Percentiles rank a stretch among this genome's conserved stretches.
These are phyloP conservation scores for Diadema setosum DNA, from an alignment of 35 echinoderm and acorn worm genomes.

Conservation along the genomic window DNA sequence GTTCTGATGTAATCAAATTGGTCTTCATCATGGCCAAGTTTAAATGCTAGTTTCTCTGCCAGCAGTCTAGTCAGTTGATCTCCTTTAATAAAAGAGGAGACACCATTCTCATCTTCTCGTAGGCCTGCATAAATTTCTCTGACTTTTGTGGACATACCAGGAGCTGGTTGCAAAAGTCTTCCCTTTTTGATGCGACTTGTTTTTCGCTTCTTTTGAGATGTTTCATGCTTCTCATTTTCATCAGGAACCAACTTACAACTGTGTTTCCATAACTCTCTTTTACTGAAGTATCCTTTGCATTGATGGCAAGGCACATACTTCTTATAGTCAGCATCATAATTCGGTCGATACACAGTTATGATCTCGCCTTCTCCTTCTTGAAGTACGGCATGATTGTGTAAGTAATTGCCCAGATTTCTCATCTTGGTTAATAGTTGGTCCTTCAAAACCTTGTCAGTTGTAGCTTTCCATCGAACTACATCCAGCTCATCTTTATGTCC, in stretches of 20 bases:
- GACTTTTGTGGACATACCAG: constrained; percentile 14
- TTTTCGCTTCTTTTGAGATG: constrained; percentile 24
- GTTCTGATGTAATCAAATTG: constrained; percentile 51
- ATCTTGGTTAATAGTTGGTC: constrained; percentile 57
- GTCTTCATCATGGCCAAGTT: constrained; percentile 59
- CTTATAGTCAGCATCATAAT: constrained; percentile 49
- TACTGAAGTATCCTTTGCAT: constrained; percentile 70
- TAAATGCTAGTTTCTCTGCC: constrained; percentile 49
- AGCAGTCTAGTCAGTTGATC: constrained; percentile 32
- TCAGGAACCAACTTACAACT: constrained; percentile 45
- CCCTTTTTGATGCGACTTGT: not conserved
- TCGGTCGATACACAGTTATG: constrained; percentile 76
- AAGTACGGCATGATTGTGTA: constrained; percentile 54
- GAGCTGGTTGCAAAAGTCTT: not conserved
- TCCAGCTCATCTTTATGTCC: constrained; percentile 50
- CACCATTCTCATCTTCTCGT: constrained; percentile 47
- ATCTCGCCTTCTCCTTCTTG: constrained; percentile 32
- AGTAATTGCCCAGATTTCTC: constrained; percentile 64
- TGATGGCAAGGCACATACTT: constrained; percentile 71
- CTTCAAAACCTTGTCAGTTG: constrained; percentile 50
- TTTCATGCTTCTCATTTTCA: constrained; percentile 19
- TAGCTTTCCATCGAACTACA: constrained; percentile 54
- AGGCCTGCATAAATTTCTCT: constrained; percentile 28
- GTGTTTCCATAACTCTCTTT: constrained; percentile 77
- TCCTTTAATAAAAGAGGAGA: constrained; percentile 27